A percentile compares a stretch with the other conserved stretches of the same genome.
Conservation (phyloP, 2,888 invertebrate genomes). For the Encarsia formosa region DNA sequence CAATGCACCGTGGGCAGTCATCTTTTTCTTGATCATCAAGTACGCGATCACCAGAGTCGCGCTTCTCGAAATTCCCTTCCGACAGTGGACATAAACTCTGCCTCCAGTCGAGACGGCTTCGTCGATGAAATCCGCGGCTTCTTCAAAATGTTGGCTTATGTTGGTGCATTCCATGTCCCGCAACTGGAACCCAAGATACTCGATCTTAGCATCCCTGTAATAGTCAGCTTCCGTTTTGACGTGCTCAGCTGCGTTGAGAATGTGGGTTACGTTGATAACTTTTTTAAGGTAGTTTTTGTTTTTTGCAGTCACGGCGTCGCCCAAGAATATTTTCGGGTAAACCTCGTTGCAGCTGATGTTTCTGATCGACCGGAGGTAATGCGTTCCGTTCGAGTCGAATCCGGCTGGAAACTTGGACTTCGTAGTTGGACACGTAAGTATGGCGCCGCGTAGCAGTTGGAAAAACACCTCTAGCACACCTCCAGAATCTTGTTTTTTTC, state of each 20-base stretch:
- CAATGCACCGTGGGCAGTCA: constrained; percentile 72
- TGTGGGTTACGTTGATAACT: constrained; percentile 76
- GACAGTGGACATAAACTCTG: constrained; percentile 76
- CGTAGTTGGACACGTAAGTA: no score
- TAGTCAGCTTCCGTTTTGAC: constrained; percentile 74
- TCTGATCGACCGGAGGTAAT: no score
- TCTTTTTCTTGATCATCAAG: constrained; percentile 73
- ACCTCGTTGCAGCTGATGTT: no score
- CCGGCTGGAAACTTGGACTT: no score
- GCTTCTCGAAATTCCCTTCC: constrained; percentile 78
- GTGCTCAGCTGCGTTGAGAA: constrained; percentile 83
- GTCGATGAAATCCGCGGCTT: constrained; percentile 77
- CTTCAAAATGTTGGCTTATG: constrained; percentile 76
- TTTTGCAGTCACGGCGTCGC: no score
- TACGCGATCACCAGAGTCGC: constrained; percentile 77
- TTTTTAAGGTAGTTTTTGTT: constrained; percentile 70
- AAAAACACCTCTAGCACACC: no score
- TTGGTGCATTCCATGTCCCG: constrained; percentile 75
- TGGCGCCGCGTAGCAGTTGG: no score
- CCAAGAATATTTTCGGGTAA: no score
- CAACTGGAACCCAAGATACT: constrained; percentile 76
- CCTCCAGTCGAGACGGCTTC: constrained; percentile 70
- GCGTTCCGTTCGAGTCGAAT: no score
- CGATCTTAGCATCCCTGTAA: constrained; percentile 66
- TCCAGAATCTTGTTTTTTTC: no score